Conservation (phyloP, 2,113 vertebrate species). For the Oriolus oriolus region DNA sequence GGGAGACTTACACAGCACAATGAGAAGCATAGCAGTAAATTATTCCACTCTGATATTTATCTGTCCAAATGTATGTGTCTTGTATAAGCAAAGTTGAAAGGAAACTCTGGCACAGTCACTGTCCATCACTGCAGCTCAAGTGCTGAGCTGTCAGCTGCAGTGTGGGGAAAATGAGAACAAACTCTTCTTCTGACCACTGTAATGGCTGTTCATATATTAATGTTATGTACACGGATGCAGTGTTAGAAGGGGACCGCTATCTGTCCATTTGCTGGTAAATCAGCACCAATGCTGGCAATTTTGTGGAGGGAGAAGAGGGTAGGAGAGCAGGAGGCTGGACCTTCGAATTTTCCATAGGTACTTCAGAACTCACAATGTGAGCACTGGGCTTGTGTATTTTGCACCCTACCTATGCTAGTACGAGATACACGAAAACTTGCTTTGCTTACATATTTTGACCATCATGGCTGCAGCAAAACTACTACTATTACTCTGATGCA, state of each 20-base stretch:
- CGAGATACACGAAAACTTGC: background rate
- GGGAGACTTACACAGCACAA: background rate
- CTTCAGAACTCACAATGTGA: background rate
- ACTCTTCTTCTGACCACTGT: background rate
- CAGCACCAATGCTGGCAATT: background rate
- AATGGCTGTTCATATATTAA: background rate
- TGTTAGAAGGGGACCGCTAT: background rate
- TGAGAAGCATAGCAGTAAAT: background rate
- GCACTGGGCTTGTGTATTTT: background rate
- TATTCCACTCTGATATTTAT: background rate
- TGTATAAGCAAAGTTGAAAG: slow-evolving; percentile 17
- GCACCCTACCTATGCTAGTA: background rate
- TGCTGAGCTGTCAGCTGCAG: background rate
- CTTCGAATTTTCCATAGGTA: background rate
- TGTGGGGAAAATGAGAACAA: background rate
- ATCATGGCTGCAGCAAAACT: background rate
- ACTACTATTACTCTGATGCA: background rate
- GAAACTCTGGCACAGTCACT: background rate
- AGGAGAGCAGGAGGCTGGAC: background rate
- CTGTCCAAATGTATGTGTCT: background rate
- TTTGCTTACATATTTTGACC: background rate
- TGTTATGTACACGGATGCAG: background rate
- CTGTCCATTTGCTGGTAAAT: background rate
- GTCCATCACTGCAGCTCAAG: background rate
- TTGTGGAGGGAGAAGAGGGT: background rate